phyloP scores from a whole-genome alignment of 2,888 invertebrate genomes.

The Coelopa pilipes region DNA sequence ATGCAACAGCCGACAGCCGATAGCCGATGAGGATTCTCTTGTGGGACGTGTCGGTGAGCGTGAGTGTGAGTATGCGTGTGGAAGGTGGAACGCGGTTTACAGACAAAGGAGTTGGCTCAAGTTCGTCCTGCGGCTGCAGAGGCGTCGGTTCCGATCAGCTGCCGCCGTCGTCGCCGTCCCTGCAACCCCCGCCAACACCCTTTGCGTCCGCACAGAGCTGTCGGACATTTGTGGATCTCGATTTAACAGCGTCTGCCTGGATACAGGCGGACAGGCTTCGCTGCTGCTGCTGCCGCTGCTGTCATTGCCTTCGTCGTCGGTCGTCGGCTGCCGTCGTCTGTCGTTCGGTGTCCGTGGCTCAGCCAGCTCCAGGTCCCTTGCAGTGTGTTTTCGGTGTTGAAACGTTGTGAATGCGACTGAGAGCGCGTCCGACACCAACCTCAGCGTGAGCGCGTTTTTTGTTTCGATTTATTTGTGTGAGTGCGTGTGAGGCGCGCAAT shows the following conservation, averaged over 20 bases:
- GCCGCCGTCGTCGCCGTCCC: too few relatives aligned
- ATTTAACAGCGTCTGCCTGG: constrained; percentile 25
- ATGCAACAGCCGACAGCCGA: too few relatives aligned
- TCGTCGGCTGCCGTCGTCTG: not conserved
- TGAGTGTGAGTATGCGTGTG: not conserved
- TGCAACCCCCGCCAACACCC: not conserved
- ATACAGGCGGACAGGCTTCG: not conserved
- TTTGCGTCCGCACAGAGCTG: not conserved
- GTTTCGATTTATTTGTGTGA: constrained; percentile 11
- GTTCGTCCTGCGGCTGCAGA: too few relatives aligned
- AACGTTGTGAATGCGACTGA: constrained; percentile 22
- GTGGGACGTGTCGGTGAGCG: constrained; percentile 2
- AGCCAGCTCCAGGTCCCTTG: constrained; percentile 27
- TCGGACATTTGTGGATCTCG: constrained; percentile 16
- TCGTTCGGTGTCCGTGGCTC: not conserved
- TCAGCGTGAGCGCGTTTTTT: constrained; percentile 15
- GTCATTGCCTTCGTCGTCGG: constrained; percentile 2
- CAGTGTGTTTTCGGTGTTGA: constrained; percentile 33
- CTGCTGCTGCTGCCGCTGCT: not conserved
- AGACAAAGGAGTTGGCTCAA: not conserved
- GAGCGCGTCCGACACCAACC: not conserved
- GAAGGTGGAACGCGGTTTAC: not conserved
- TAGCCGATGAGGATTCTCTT: not conserved
- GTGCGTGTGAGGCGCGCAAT: constrained; percentile 26
- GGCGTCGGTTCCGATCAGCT: too few relatives aligned